Base-by-base conservation (phyloP, 2,113 vertebrate genomes). In the Mustela nigripes region DNA sequence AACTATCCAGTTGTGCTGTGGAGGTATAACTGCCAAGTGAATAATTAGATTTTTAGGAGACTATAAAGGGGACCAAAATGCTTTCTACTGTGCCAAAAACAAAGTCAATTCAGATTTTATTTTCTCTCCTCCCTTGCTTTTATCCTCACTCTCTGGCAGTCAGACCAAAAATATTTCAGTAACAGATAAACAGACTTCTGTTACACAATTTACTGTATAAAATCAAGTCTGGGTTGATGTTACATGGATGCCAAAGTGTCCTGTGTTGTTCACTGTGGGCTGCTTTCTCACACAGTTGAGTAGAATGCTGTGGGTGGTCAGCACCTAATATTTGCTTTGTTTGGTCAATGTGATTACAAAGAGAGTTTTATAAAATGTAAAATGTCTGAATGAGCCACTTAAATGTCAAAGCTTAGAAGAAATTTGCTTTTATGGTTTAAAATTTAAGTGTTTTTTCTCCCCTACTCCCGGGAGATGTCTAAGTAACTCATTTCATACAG, bases 41-140 rank as follows among this genome's bases (percentile, higher is more conserved):
- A 92, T 98, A 98, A 98, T 98, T 92, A 94, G 78, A 93, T 97
- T 98, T 98, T 98, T 97, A 97, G 94, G 81, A 95, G 94, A 86
- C 96, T 80, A 79, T 96, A 97, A 97, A 97, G 88, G 71, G 53
- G 8, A 96, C 36, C 83, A 96, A 96, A 97, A 94, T 63, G 79
- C 65, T 92, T 91, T 91, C 89, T 33, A 86, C 65, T 63, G 60
- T 97, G 97, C 97, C 97, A 97, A 97, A 98, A 97, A 82, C 88
- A 94, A 98, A 98, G 88, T 96, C 95, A 67, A 96, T 98, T 96
- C 80, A 93, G 82, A 95, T 97, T 97, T 97, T 97, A 98, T 98
- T 98, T 97, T 95, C 62, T 81, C 88, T 93, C 97, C 96, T 97
- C 92, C 97, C 73, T 86, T 92, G 88, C 94, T 98, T 98, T 94